Evolutionary conservation across 2,888 invertebrate species (phyloP), one percentile per base, ranked within the genome.

Genomic region (Aporophyla nigra): DNA sequence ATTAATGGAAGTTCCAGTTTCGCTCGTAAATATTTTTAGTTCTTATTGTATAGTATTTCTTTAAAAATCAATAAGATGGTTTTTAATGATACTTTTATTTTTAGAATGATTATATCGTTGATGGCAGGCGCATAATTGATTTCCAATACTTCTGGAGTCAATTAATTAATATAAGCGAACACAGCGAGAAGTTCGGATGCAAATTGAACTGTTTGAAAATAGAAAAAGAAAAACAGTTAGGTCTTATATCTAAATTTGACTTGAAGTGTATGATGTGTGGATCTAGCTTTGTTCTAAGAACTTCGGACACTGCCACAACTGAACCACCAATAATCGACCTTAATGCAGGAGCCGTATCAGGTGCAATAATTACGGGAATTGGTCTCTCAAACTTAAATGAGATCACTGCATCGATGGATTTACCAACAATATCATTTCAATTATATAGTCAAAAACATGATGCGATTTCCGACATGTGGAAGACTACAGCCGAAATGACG

Each of bases 401-500:
- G n/a, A n/a, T n/a, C n/a, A 46, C 58, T 46, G 69, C 69, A 21
- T 69, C 59, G 7, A 69, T 70, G 49, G 68, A 56, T 68, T 68
- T 68, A 21, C 68, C 68, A 43, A 69, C 56, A 46, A 69, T 69
- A 24, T 21, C 24, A 4, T n/a, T n/a, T n/a, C n/a, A n/a, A n/a
- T n/a, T n/a, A n/a, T n/a, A n/a, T n/a, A n/a, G n/a, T n/a, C n/a
- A n/a, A n/a, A n/a, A n/a, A n/a, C n/a, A n/a, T n/a, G n/a, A n/a
- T n/a, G n/a, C n/a, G n/a, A n/a, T n/a, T n/a, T n/a, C n/a, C n/a
- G n/a, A n/a, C n/a, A n/a, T n/a, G n/a, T n/a, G n/a, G n/a, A n/a
- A n/a, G n/a, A n/a, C n/a, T n/a, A n/a, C n/a, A n/a, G n/a, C n/a
- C n/a, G n/a, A n/a, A n/a, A n/a, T n/a, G n/a, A n/a, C n/a, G n/a